Conservation (phyloP, 1,140 invertebrate species). For the Palaemon carinicauda region DNA sequence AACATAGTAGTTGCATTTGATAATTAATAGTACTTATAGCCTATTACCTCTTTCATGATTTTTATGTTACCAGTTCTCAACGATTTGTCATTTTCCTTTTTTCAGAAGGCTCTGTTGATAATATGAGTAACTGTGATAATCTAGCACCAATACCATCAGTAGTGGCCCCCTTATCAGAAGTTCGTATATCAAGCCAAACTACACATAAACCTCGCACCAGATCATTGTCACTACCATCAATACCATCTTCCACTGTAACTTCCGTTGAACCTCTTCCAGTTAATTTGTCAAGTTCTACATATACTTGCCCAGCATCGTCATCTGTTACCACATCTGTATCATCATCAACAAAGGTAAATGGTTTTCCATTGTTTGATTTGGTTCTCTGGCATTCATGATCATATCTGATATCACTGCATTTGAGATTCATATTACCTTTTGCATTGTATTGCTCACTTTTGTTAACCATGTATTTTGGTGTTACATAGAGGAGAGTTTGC, state of each 20-base stretch:
- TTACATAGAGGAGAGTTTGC: no score
- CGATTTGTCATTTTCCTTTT: not conserved
- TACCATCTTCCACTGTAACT: conserved; percentile 8
- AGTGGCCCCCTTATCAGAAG: not conserved
- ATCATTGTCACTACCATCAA: conserved; percentile 37
- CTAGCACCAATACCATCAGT: not conserved
- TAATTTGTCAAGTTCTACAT: conserved; percentile 15
- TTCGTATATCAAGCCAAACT: not conserved
- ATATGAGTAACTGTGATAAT: conserved; percentile 8
- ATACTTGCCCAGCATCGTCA: not conserved
- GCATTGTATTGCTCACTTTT: no score
- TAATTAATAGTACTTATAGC: not conserved
- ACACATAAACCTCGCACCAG: conserved; percentile 30
- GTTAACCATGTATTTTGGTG: no score
- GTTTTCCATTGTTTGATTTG: not conserved
- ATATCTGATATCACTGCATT: not conserved
- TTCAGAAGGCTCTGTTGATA: conserved; percentile 22
- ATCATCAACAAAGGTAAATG: conserved; percentile 24
- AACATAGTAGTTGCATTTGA: no score
- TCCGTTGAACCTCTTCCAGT: conserved; percentile 14
- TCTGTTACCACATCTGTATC: conserved; percentile 2
- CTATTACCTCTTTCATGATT: not conserved
- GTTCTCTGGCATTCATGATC: not conserved
- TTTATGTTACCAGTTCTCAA: not conserved
- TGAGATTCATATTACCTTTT: not conserved